Percentiles rank a stretch among this genome's conserved stretches.
These are phyloP conservation scores for Pogonocichla stellata DNA, from an alignment of 2,113 vertebrate species.

Conservation along the genomic window DNA sequence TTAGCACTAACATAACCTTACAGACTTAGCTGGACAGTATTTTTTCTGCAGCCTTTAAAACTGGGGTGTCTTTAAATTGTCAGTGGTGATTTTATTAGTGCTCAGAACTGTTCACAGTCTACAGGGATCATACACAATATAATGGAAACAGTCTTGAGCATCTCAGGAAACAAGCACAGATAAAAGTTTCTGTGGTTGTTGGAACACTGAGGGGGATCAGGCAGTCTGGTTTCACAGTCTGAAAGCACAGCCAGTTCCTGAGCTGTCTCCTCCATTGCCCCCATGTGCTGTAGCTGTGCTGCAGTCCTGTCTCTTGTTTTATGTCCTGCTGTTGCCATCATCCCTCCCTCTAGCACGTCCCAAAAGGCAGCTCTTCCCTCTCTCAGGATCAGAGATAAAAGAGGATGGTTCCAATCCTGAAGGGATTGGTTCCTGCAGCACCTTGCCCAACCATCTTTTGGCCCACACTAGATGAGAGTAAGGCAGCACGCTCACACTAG, in stretches of 20 bases:
- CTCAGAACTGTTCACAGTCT: background rate
- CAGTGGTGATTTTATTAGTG: background rate
- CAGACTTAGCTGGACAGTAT: background rate
- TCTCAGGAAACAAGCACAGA: background rate
- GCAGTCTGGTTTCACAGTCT: background rate
- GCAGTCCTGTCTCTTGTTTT: background rate
- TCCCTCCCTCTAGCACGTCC: background rate
- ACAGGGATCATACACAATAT: background rate
- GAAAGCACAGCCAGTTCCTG: background rate
- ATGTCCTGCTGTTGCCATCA: background rate
- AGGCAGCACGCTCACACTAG: background rate
- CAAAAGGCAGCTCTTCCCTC: background rate
- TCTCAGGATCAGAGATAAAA: background rate
- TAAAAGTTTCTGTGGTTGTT: background rate
- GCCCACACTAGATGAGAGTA: background rate
- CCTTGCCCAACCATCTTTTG: background rate
- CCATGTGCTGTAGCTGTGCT: background rate
- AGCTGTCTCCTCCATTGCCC: background rate
- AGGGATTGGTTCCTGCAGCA: background rate
- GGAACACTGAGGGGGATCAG: background rate
- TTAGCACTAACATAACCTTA: background rate
- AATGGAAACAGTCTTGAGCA: background rate
- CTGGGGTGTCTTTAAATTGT: background rate
- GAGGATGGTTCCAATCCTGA: too few relatives aligned
- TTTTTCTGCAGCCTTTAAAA: constrained; percentile 11